Evolutionary conservation across 2,888 invertebrate species (phyloP).

Genomic region (Papilio elwesi): DNA sequence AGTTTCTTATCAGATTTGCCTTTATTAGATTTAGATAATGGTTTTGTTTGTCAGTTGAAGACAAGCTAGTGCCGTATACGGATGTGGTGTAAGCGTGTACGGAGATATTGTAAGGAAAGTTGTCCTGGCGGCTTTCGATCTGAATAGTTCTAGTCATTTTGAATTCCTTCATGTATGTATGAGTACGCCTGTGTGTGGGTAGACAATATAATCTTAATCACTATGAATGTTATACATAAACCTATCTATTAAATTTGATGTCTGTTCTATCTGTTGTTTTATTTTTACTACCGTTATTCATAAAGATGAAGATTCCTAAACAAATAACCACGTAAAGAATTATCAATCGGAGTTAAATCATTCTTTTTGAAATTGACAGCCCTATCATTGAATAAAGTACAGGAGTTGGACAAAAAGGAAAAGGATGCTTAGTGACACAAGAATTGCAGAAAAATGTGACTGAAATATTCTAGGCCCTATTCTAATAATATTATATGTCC

Average conservation of each 20-base stretch:
- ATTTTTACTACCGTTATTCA: constrained; percentile 51
- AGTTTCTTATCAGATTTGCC: constrained; percentile 8
- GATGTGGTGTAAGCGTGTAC: not conserved
- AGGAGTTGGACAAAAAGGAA: too few species aligned
- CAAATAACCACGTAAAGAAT: too few species aligned
- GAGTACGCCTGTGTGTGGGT: constrained; percentile 78
- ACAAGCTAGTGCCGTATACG: not conserved
- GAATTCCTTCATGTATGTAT: constrained; percentile 74
- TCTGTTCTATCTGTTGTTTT: constrained; percentile 77
- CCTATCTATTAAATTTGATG: constrained; percentile 84
- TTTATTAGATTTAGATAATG: constrained; percentile 16
- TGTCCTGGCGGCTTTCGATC: constrained; percentile 73
- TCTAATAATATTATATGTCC: too few species aligned
- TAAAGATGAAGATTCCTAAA: too few species aligned
- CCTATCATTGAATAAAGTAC: too few species aligned
- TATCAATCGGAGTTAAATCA: too few species aligned
- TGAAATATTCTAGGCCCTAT: too few species aligned
- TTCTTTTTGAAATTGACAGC: too few species aligned
- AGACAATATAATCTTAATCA: constrained; percentile 81
- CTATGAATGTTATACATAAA: constrained; percentile 79
- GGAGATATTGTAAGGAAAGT: constrained; percentile 22
- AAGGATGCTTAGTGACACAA: too few species aligned
- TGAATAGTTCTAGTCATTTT: constrained; percentile 81
- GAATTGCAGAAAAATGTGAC: too few species aligned
- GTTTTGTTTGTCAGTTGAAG: not conserved